These are phyloP conservation scores for Heteromurus nitidus DNA, from an alignment of 2,888 invertebrate genomes.

Conservation along the genomic window DNA sequence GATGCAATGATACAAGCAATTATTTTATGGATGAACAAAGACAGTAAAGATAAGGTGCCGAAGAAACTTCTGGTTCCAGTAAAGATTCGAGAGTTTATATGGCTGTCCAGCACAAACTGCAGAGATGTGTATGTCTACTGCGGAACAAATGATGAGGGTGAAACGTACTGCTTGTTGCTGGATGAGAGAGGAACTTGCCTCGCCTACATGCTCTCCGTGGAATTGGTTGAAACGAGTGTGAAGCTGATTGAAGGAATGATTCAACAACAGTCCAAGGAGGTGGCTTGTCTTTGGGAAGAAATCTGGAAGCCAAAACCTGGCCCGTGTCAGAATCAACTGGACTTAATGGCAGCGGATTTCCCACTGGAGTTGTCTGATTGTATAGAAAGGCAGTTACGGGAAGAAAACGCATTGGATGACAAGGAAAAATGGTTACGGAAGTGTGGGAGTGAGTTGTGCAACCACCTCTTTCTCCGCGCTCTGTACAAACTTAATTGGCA, in stretches of 20 bases:
- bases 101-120: slow-evolving; percentile 9
- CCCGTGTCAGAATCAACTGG: too few species aligned
- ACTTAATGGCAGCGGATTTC: too few species aligned
- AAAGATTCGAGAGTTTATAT: slow-evolving; percentile 42
- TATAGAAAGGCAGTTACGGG: too few species aligned
- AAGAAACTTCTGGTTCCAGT: slow-evolving; percentile 56
- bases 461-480: slow-evolving; percentile 28
- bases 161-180: too few species aligned
- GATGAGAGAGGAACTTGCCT: slow-evolving; percentile 11
- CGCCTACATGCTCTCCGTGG: slow-evolving; percentile 6
- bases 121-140: too few species aligned
- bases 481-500: slow-evolving; percentile 46
- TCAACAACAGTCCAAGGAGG: slow-evolving; percentile 12
- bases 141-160: too few species aligned
- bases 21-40: slow-evolving; percentile 24
- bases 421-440: neutral
- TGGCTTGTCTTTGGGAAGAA: slow-evolving; percentile 42
- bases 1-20: slow-evolving; percentile 61
- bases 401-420: too few species aligned
- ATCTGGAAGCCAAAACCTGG: slow-evolving; percentile 19
- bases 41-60: slow-evolving; percentile 2
- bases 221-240: slow-evolving; percentile 41
- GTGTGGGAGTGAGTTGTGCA: neutral
- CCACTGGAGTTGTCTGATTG: too few species aligned
- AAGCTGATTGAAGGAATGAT: slow-evolving; percentile 31